phyloP scores from a whole-genome alignment of 2,888 invertebrate genomes.

The Fragum sueziense region DNA sequence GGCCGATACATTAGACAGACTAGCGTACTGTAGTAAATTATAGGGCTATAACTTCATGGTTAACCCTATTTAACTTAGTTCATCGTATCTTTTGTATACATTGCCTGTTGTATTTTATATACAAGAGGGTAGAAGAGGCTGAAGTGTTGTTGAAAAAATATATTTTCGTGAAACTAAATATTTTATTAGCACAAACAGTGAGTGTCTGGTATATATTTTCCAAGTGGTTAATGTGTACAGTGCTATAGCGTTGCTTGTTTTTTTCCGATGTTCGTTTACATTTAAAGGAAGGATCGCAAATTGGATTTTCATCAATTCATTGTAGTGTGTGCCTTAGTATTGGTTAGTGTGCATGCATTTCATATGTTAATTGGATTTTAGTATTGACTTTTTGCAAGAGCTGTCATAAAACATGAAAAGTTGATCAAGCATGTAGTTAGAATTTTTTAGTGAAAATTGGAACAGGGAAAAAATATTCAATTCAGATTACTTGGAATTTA shows the following conservation, averaged over 20 bases:
- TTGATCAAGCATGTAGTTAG: slow-evolving; percentile 11
- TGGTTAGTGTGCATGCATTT: not conserved
- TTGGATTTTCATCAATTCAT: not conserved
- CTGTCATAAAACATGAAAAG: not conserved
- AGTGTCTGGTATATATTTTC: no score
- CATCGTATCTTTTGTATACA: slow-evolving; percentile 3
- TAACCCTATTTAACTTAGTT: slow-evolving; percentile 24
- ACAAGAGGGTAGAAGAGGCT: not conserved
- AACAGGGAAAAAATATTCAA: no score
- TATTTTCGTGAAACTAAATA: not conserved
- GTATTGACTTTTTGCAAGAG: not conserved
- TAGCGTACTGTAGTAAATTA: slow-evolving; percentile 21
- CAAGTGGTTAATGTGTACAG: no score
- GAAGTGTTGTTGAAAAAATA: not conserved
- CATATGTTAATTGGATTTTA: slow-evolving; percentile 5
- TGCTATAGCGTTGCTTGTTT: not conserved
- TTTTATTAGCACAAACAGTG: no score
- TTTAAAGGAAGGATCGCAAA: not conserved
- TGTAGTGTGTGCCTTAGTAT: not conserved
- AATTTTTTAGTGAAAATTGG: no score
- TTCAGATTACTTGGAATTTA: no score
- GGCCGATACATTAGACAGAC: slow-evolving; percentile 3
- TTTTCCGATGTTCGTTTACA: not conserved
- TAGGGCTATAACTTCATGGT: slow-evolving; percentile 16
- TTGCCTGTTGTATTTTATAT: slow-evolving; percentile 17